phyloP scores from a whole-genome alignment of 2,113 vertebrate genomes.

The Atrichornis clamosus region DNA sequence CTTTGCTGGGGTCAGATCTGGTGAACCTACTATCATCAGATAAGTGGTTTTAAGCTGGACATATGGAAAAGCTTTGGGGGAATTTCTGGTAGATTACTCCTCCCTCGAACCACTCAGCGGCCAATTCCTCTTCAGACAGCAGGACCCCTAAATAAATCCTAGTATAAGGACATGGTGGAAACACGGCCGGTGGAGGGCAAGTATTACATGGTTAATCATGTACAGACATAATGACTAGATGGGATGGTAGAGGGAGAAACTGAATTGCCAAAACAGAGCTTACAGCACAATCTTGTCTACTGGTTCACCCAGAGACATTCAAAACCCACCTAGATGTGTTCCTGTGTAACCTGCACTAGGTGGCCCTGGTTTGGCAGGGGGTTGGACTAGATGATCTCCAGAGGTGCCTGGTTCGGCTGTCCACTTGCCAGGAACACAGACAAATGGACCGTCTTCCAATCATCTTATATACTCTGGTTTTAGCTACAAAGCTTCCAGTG shows the following conservation, averaged over 20 bases:
- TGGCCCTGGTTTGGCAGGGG: neutral
- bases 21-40: neutral
- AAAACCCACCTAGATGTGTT: neutral
- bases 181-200: neutral
- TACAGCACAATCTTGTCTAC: neutral
- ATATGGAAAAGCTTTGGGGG: neutral
- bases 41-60: neutral
- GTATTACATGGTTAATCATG: neutral
- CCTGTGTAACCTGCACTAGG: neutral
- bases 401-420: neutral
- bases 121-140: neutral
- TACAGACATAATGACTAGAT: neutral
- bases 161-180: neutral
- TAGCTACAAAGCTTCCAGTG: conserved; percentile 3
- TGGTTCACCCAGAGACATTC: accelerated
- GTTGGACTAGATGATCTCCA: neutral
- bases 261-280: neutral
- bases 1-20: neutral
- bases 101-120: neutral
- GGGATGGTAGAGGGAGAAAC: neutral
- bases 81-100: neutral
- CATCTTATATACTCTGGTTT: neutral
- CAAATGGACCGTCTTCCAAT: neutral
- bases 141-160: neutral
- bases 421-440: neutral